Evolutionary conservation across 2,113 vertebrate species (phyloP).

Genomic region (Syngnathus floridae): DNA sequence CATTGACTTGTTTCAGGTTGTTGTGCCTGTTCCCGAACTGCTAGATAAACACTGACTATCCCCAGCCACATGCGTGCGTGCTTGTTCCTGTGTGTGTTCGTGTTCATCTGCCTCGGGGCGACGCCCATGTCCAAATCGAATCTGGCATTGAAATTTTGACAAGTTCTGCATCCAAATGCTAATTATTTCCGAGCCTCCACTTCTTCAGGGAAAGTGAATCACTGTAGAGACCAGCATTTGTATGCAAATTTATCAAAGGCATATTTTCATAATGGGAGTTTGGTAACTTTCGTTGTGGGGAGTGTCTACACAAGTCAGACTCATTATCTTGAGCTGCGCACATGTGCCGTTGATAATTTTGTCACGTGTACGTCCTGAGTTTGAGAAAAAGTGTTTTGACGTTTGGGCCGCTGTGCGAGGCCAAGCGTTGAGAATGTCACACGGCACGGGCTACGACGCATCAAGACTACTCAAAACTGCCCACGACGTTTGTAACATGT

Average conservation of each 20-base stretch:
- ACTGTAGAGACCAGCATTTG: not conserved
- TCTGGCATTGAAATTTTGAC: not conserved
- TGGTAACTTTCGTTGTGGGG: not conserved
- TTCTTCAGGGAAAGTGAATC: not conserved
- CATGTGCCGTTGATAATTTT: not conserved
- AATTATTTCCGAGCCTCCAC: not conserved
- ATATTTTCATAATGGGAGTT: not conserved
- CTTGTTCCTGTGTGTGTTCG: not conserved
- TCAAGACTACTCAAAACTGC: no score
- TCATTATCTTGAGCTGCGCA: constrained; percentile 1
- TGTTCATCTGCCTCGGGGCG: not conserved
- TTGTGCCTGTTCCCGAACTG: constrained; percentile 2
- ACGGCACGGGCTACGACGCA: no score
- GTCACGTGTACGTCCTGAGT: not conserved
- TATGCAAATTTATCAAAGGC: not conserved
- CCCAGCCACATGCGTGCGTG: not conserved
- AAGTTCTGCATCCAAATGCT: not conserved
- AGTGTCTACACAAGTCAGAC: not conserved
- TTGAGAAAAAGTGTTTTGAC: not conserved
- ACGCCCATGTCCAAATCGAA: not conserved
- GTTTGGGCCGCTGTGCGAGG: not conserved
- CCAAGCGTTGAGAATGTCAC: no score
- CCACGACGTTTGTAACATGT: no score
- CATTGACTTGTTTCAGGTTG: constrained; percentile 37
- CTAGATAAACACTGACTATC: not conserved